Evolutionary conservation across 1,140 invertebrate genomes (phyloP).

Genomic region (Dermatophagoides farinae): DNA sequence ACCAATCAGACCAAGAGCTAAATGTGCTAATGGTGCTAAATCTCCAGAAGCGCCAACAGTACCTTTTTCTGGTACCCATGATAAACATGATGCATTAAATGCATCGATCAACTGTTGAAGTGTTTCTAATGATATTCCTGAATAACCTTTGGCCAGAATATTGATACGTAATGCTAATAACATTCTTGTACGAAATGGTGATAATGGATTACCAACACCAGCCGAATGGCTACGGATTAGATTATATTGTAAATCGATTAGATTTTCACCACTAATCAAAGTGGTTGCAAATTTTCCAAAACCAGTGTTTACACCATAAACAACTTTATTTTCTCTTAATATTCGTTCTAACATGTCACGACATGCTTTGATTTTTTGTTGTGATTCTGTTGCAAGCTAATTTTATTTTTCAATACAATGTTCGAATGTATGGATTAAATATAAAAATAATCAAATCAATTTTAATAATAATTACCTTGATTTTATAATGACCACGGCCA

Average conservation of each 20-base stretch:
- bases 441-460: background rate
- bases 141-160: constrained; percentile 47
- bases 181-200: constrained; percentile 41
- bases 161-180: constrained; percentile 48
- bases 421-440: background rate
- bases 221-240: constrained; percentile 47
- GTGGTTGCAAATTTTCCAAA: constrained; percentile 49
- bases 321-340: constrained; percentile 39
- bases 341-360: constrained; percentile 39
- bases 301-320: constrained; percentile 54
- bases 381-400: constrained; percentile 34
- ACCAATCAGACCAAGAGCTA: constrained; percentile 46
- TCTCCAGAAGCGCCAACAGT: constrained; percentile 52
- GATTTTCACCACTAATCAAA: constrained; percentile 36
- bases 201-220: constrained; percentile 41
- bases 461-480: constrained; percentile 28
- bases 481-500: constrained; percentile 36
- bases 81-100: constrained; percentile 48
- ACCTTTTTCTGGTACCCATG: constrained; percentile 50
- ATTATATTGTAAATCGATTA: constrained; percentile 44
- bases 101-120: constrained; percentile 42
- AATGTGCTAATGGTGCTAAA: constrained; percentile 44
- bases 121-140: constrained; percentile 41
- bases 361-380: constrained; percentile 33
- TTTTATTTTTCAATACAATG: background rate